Evolutionary conservation across 2,113 vertebrate species (phyloP).

Genomic region (Fregetta grallaria): DNA sequence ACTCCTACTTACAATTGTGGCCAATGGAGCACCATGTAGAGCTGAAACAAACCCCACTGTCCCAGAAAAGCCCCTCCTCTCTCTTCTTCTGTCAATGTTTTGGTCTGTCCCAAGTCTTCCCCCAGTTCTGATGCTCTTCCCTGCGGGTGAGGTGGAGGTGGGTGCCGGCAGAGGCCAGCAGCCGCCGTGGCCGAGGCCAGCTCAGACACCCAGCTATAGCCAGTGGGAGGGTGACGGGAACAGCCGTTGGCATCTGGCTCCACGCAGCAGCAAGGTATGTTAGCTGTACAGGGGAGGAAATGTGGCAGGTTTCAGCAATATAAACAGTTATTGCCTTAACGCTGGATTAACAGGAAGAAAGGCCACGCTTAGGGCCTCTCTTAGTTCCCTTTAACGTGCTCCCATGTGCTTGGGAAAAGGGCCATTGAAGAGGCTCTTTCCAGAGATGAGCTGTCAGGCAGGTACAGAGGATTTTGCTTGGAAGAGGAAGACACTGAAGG

Average conservation of each 20-base stretch:
- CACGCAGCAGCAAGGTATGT: background rate
- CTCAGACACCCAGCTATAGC: background rate
- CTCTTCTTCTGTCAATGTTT: background rate
- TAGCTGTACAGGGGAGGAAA: background rate
- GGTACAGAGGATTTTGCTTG: background rate
- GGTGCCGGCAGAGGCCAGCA: background rate
- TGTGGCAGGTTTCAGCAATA: background rate
- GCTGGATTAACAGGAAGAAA: background rate
- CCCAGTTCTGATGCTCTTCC: background rate
- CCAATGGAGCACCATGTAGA: background rate
- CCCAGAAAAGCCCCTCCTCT: background rate
- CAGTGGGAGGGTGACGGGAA: background rate
- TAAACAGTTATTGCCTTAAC: background rate
- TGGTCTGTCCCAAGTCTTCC: background rate
- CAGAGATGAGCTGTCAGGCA: background rate
- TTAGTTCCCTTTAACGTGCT: background rate
- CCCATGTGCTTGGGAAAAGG: background rate
- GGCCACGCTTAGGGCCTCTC: background rate
- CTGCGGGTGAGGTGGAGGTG: rapidly evolving
- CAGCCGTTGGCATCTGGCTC: rapidly evolving
- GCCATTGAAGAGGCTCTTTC: background rate
- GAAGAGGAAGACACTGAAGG: background rate
- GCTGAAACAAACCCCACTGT: background rate
- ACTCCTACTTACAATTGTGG: background rate
- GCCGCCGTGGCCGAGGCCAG: background rate